Evolutionary conservation across 64 coral and sea anemone species (phyloP), one percentile per base, ranked within the genome.

Genomic region (Platygyra sinensis): DNA sequence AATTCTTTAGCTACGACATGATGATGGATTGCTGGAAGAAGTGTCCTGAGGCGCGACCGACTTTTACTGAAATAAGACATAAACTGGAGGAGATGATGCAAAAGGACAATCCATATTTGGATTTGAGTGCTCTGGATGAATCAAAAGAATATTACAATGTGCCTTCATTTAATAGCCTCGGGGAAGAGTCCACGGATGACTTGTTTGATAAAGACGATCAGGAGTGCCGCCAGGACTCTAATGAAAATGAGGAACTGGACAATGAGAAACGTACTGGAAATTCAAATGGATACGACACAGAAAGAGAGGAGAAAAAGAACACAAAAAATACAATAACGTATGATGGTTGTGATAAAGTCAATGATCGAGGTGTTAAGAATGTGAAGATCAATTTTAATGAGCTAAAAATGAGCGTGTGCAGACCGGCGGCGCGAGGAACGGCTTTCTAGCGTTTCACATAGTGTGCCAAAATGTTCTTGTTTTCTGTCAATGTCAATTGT

Each of bases 21-120:
- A 95, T 95, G 93, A 86, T 16, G 15, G 62, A 78, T 4, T 95
- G 93, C 29, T 95, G 93, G 93, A 85, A 62, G 61, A 77, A 92
- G n/a, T 60, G 16, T 62, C 89, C 83, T 30, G 82, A 87, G 51
- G 28, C 52, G 15, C 93, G 93, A 32, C 93, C 89, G 12, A 74
- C 76, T 13, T 95, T 95, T 54, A 82, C 24, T 28, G 54, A 88
- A 67, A 25, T 95, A 16, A 65, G 93, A 27, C 52, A 87, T 12
- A 39, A 36, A 29, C 83, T 95, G 1, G 93, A 95, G 69, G 39
- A 25, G 5, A 95, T 95, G 77, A 95, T 95, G 93, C 77, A 87
- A 60, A 57, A 80, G 39, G 75, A 95, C n/a, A 88, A 86, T 42
- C 89, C 93, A 2, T 95, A 95, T 57, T 36, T 91, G 67, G 93